phyloP scores from a whole-genome alignment of 2,888 invertebrate genomes.

The Microctonus brassicae region DNA sequence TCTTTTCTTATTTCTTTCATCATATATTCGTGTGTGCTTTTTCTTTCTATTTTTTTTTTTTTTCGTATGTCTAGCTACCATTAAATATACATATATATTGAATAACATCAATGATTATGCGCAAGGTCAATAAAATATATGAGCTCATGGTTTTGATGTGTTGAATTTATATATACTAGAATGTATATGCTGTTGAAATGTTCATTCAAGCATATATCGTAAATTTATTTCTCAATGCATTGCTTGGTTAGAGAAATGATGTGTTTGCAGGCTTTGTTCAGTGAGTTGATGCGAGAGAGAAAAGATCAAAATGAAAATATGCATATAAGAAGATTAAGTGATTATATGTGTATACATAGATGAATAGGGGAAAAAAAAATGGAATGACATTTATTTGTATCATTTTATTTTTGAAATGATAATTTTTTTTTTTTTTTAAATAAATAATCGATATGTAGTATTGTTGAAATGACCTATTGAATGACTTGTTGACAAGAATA shows the following conservation, averaged over 20 bases:
- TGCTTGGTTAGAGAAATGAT: constrained; percentile 11
- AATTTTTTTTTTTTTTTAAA: neutral
- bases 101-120: constrained; percentile 43
- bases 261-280: neutral
- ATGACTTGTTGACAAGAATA: constrained; percentile 9
- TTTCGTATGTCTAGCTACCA: constrained; percentile 7
- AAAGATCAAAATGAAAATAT: neutral
- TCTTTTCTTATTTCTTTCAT: constrained; percentile 4
- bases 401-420: neutral
- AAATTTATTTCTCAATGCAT: constrained; percentile 12
- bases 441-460: neutral
- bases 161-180: constrained; percentile 10
- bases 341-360: too few species aligned
- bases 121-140: constrained; percentile 48
- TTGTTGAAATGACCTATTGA: neutral
- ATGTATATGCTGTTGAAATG: constrained; percentile 5
- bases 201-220: constrained; percentile 29
- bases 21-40: constrained; percentile 10
- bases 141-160: constrained; percentile 6
- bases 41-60: constrained; percentile 8
- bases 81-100: constrained; percentile 21
- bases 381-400: too few species aligned
- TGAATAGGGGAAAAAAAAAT: too few species aligned
- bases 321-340: too few species aligned
- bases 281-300: neutral